Evolutionary conservation across 2,888 invertebrate genomes (phyloP), one percentile per base, ranked within the genome.

Genomic region (Drosophila aldrichi): DNA sequence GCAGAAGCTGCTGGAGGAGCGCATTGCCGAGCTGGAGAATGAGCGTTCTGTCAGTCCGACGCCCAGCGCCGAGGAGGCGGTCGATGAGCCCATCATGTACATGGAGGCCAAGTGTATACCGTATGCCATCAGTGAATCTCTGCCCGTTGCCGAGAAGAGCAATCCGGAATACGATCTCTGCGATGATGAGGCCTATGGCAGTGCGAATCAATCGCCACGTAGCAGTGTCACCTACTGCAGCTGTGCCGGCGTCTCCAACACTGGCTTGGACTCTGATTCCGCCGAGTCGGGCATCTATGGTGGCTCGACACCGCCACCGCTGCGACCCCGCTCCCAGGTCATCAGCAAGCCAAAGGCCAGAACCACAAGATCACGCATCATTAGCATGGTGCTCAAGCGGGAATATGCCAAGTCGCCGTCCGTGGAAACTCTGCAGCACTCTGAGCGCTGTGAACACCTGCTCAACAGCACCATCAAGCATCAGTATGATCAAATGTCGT

Each of bases 311-410:
- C 43, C 84, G 0, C 57, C 79, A 2, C 70, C 79, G 0, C 18
- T 76, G 32, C 86, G 75, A 25, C 73, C 81, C 0, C 79, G 81
- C 1, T 79, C 87, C 0, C 68, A 78, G 49, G 62, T 78, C 6
- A 63, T 75, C 8, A 75, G 71, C 6, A 78, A 78, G 41, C 74
- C 82, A 0, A 90, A 85, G 52, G 46, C 64, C 0, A 75, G 78
- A 14, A 69, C 83, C 6, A 77, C 82, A 14, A 78, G 88, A 18
- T 89, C 90, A 1, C 89, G 90, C 49, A 84, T 91, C 20, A 82
- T 92, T 32, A 85, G 80, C 36, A 73, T 91, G 77, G 78, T 90
- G 0, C 64, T 88, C 4, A 92, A 91, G 49, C 79, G 82, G 14
- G 82, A 90, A 8, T 81, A 79, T 20, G 60, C 74, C 46, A 77